phyloP scores from a whole-genome alignment of 2,888 invertebrate genomes.

The Xestia c-nigrum region DNA sequence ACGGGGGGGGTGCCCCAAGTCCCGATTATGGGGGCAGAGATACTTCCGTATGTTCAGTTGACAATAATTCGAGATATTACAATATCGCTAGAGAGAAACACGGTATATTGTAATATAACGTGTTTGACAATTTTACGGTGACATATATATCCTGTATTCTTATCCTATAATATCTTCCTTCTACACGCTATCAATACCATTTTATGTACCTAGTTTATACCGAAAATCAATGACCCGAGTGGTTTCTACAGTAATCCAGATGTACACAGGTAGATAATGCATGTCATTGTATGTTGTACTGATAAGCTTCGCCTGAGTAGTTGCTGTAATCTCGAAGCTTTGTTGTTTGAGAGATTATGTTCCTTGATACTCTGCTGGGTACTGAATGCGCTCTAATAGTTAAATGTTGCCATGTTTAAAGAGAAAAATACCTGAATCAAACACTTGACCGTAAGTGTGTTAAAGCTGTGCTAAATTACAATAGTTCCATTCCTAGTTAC shows the following conservation, averaged over 20 bases:
- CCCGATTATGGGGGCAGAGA: too few species aligned
- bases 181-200: not conserved
- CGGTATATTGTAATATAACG: too few species aligned
- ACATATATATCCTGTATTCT: not conserved
- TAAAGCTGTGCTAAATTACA: not conserved
- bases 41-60: too few species aligned
- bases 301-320: conserved; percentile 35
- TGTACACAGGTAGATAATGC: conserved; percentile 28
- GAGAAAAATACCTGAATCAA: not conserved
- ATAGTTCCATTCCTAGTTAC: not conserved
- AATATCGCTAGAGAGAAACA: too few species aligned
- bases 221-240: not conserved
- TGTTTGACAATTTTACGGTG: too few species aligned
- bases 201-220: not conserved
- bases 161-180: not conserved
- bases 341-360: conserved; percentile 37
- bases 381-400: not conserved
- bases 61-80: too few species aligned
- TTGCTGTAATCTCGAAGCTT: conserved; percentile 43
- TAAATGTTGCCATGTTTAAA: not conserved
- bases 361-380: conserved; percentile 14
- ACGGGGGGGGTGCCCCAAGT: too few species aligned
- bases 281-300: conserved; percentile 12
- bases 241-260: conserved; percentile 1
- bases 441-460: not conserved